Evolutionary conservation across 1,140 invertebrate species (phyloP), one percentile per base, ranked within the genome.

Genomic region (Drosophila ironensis): DNA sequence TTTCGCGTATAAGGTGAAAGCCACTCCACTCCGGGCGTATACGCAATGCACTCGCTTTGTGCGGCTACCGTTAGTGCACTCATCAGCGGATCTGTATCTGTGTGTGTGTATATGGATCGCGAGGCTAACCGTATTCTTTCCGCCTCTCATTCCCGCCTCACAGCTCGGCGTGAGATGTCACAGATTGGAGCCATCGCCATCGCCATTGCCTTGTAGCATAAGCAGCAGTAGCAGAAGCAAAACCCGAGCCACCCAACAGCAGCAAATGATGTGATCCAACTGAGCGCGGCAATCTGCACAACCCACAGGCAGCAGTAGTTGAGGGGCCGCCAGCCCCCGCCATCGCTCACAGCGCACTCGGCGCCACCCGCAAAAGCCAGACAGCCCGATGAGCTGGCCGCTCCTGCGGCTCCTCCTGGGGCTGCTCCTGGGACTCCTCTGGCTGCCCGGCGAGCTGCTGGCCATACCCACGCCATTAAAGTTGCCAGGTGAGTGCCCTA

Each of bases 381-480:
- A 24, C 53, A 64, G 19, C 45, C 70, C 44, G 59, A 89, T 89
- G 87, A 75, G 80, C 70, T 89, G 87, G 87, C 68, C 87, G 72
- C 63, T 88, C 44, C 80, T 89, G 66, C 66, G 80, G 60, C 70
- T 60, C n/a, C 48, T 84, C 57, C 61, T 88, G 56, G 52, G 68
- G 38, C 53, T n/a, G n/a, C n/a, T 87, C 54, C 84, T 89, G 66
- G 61, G 80, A 67, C 70, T 88, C 60, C 56, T 88, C 24, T 59
- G 61, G 66, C 68, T 78, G 54, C 80, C 86, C 69, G 75, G 69
- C 57, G 82, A 81, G 53, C 67, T 87, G 41, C 59, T 87, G 61
- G 87, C 81, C 50, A 72, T 78, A 53, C 87, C 87, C 47, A 89
- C 87, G 35, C 87, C 87, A 22, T 69, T 89, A 14, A 89, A 89